Evolutionary conservation across 2,797 vertebrate species (phyloP), one percentile per base, ranked within the genome.

Genomic region (Choloepus didactylus): DNA sequence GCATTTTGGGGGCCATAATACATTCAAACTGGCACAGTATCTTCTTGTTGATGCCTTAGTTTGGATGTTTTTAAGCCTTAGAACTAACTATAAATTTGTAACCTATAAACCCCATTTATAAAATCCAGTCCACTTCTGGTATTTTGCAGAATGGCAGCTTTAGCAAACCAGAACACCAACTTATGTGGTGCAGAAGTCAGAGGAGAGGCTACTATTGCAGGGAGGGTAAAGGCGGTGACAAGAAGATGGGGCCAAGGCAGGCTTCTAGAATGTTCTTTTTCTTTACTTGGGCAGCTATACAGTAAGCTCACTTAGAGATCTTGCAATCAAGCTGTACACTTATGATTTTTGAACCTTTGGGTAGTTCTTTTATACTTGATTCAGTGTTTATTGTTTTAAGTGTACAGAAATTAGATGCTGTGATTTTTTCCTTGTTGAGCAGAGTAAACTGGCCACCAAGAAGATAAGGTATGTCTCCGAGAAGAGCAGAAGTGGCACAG

Each of bases 271-370:
- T 11, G 3, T 51, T 87, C 60, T 87, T 7, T 70, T 70, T 75
- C 25, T 54, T 62, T 56, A 69, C 56, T 54, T 41, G 27, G 41
- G 12, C 25, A 59, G 12, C 31, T 23, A 18, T 38, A 25, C 14
- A 29, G 31, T 64, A 1, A 56, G 27, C 69, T 59, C 70, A 56
- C 19, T 38, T 11, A 59, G 35, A 75, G 23, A 82, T 41, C 72
- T 60, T n/a, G 60, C 41, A 35, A 46, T 3, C 82, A 83, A 70
- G n/a, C 6, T 70, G 31, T 56, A 64, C 69, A 67, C 44, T 51
- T 64, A 21, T 41, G 83, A 14, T 49, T 85, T 89, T 94, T 69
- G 2, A 94, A 76, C 44, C 56, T 91, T 70, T 31, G 27, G 66
- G 21, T 56, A 73, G 21, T 27, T 25, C 6, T 83, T 59, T 73